Conservation (phyloP, 2,888 invertebrate species). For the Trachelus tabidus region DNA sequence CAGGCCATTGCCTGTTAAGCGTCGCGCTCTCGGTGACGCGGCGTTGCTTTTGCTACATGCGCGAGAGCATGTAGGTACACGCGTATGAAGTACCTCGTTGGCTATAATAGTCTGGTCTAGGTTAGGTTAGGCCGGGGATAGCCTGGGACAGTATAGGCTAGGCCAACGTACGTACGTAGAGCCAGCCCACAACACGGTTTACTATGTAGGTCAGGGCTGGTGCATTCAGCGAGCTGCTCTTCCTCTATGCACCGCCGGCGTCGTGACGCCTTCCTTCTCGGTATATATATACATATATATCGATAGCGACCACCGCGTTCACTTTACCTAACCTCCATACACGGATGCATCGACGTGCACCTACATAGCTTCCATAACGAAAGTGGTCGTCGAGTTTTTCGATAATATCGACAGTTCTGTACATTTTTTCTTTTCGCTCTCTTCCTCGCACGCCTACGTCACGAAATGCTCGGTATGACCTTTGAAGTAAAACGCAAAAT, state of each 20-base stretch:
- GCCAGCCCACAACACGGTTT: slow-evolving; percentile 59
- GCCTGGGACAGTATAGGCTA: slow-evolving; percentile 37
- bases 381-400: too few species aligned
- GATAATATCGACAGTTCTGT: not conserved
- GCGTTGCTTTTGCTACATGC: not conserved
- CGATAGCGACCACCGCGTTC: slow-evolving; percentile 1
- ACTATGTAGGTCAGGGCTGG: slow-evolving; percentile 66
- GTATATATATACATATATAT: not conserved
- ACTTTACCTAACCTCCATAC: slow-evolving; percentile 29
- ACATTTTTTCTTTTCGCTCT: slow-evolving; percentile 4
- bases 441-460: not conserved
- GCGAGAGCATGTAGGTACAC: not conserved
- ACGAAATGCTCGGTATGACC: slow-evolving; percentile 13
- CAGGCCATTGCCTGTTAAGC: not conserved
- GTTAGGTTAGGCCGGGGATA: slow-evolving; percentile 41
- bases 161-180: too few species aligned
- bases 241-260: slow-evolving; percentile 54
- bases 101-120: slow-evolving; percentile 48
- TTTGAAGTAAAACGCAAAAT: slow-evolving; percentile 7
- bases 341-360: slow-evolving; percentile 24
- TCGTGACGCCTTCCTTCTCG: not conserved
- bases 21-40: not conserved
- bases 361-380: not conserved
- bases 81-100: slow-evolving; percentile 22
- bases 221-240: slow-evolving; percentile 63